Base-by-base conservation (phyloP, 2,888 invertebrate genomes). In the Bibio marci region DNA sequence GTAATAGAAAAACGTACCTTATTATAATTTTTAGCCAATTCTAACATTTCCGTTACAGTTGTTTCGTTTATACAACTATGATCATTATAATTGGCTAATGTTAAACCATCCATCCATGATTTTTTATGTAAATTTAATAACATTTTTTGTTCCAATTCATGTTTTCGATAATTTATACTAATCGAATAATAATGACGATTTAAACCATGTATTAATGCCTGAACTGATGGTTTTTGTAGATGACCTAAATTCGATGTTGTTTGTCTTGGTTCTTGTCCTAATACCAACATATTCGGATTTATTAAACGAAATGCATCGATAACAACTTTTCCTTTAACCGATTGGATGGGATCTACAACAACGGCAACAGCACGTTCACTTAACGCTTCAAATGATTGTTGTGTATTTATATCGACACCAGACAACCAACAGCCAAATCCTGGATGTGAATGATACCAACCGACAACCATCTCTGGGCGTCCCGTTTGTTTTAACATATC, bases 401-500 rank as follows among this genome's bases (percentile, higher is more conserved):
- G 98, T 4, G 98, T 99, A 58, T 98, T 98, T 50, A 99, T 97
- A 62, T 98, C 98, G 11, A 98, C 98, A 32, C 91, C 95, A 11
- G 98, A 98, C 44, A 98, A 67, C 98, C 98, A 99, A 62, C 98
- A 98, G 31, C 98, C 98, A 64, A 98, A 99, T 27, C 98, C 98
- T 50, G 98, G 98, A 77, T 98, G 98, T 38, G 95, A 95, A 58
- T 98, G 98, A 59, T 98, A 97, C 80, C 79, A 78, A 47, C 94
- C 98, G 39, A 98, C 98, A 14, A 98, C 98, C 97, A 98, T 98
- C 68, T 98, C 98, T 1, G 97, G 98, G 40, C 97, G 70, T 4
- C 98, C 98, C 36, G 97, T 98, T 66, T 98, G 97, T 58, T 91
- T 86, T 39, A 95, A 65, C 94, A 95, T 97, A 52, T 81, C 83